Evolutionary conservation across 1,140 invertebrate genomes (phyloP).

Genomic region (Zophobas morio): DNA sequence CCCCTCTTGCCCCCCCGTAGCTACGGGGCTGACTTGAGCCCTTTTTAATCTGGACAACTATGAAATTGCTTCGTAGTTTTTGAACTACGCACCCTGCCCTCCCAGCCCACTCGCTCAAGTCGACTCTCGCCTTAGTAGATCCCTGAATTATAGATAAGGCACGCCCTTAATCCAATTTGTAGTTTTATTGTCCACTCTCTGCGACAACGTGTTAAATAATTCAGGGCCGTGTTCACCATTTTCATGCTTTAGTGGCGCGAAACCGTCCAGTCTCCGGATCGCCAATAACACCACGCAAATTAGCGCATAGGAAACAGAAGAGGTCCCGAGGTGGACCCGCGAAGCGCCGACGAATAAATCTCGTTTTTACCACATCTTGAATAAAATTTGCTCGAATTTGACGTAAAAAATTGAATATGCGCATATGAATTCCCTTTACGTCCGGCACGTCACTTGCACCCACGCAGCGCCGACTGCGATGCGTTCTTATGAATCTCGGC

Average conservation of each 20-base stretch:
- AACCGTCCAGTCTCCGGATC: too few relatives aligned
- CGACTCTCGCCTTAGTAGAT: too few relatives aligned
- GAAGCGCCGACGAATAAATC: too few relatives aligned
- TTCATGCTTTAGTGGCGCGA: too few relatives aligned
- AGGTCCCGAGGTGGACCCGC: too few relatives aligned
- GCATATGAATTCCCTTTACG: not conserved
- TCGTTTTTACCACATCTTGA: too few relatives aligned
- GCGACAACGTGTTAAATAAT: conserved; percentile 12
- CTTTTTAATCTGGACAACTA: too few relatives aligned
- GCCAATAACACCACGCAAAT: too few relatives aligned
- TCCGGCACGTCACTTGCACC: not conserved
- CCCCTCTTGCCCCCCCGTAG: too few relatives aligned
- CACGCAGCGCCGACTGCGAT: not conserved
- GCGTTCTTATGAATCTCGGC: not conserved
- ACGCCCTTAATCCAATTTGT: not conserved
- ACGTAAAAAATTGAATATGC: not conserved
- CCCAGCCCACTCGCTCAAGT: not conserved
- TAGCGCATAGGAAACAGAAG: too few relatives aligned
- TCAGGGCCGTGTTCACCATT: not conserved
- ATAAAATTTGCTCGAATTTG: not conserved
- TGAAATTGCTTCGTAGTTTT: too few relatives aligned
- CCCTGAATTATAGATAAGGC: not conserved
- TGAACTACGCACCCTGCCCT: not conserved
- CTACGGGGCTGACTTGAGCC: too few relatives aligned
- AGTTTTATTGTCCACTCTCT: conserved; percentile 12